Percentiles rank a stretch among this genome's conserved stretches.
These are phyloP conservation scores for Pseudomyrmex flavicornis DNA, from an alignment of 1,140 invertebrate genomes.

Conservation along the genomic window DNA sequence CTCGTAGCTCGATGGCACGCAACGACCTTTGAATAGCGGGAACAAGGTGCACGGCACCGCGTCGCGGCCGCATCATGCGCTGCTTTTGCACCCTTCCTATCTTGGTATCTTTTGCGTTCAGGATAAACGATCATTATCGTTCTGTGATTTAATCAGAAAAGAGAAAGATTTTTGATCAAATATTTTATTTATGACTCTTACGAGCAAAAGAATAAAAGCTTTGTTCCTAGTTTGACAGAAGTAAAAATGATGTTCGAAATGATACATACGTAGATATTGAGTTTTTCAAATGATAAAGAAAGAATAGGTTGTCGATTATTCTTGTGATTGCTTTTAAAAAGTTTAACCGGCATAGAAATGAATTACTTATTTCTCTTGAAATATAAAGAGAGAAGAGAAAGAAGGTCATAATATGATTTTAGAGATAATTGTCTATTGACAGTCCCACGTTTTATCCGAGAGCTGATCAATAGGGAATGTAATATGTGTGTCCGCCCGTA, in stretches of 20 bases:
- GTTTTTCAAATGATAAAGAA: too few relatives aligned
- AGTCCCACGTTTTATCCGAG: slow-evolving; percentile 28
- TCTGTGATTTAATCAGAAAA: not conserved
- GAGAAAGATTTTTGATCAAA: not conserved
- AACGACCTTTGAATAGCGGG: slow-evolving; percentile 48
- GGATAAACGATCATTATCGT: not conserved
- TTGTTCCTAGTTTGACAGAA: too few relatives aligned
- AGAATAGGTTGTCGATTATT: too few relatives aligned
- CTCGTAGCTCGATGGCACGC: not conserved
- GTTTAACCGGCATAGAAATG: too few relatives aligned
- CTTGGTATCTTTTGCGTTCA: not conserved
- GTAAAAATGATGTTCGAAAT: too few relatives aligned
- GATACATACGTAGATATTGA: too few relatives aligned
- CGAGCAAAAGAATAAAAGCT: not conserved
- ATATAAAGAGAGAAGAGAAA: not conserved
- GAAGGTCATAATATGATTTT: too few relatives aligned
- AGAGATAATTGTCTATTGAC: slow-evolving; percentile 29
- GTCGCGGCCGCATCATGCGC: not conserved
- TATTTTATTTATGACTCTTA: not conserved
- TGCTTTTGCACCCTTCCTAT: not conserved
- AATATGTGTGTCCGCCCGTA: slow-evolving; percentile 53
- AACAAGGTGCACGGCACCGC: slow-evolving; percentile 24
- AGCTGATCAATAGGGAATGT: slow-evolving; percentile 11
- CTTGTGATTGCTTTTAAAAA: too few relatives aligned
- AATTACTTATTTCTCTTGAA: not conserved